Conservation (phyloP, 2,797 vertebrate species). For the Etheostoma nigrum region DNA sequence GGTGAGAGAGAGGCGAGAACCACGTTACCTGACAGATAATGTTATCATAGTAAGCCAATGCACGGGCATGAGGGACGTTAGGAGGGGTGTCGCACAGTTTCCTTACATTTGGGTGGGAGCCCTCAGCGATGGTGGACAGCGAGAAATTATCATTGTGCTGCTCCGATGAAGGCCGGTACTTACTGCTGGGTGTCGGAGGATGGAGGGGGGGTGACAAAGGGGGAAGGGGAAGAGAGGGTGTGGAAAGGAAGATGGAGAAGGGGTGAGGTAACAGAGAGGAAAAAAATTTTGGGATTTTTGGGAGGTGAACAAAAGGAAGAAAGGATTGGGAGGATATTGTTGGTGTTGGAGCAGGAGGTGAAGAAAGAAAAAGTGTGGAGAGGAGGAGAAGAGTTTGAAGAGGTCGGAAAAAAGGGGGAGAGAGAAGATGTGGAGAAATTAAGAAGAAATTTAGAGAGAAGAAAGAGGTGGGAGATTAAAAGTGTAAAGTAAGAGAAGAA, state of each 20-base stretch:
- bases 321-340: not conserved
- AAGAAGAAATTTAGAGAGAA: not conserved
- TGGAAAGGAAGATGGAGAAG: not conserved
- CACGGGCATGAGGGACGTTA: constrained; percentile 91
- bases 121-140: constrained; percentile 99
- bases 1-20: constrained; percentile 85
- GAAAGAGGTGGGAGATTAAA: not conserved
- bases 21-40: constrained; percentile 95
- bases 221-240: constrained; percentile 13
- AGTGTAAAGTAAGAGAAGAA: not conserved
- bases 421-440: constrained; percentile 2
- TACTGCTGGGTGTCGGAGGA: constrained; percentile 81
- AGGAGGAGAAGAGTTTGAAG: not conserved
- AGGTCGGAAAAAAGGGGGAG: no score
- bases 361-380: not conserved
- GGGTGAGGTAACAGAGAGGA: not conserved
- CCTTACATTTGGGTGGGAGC: constrained; percentile 99
- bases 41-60: constrained; percentile 95
- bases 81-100: constrained; percentile 88
- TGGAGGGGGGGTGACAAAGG: not conserved
- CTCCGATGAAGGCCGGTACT: constrained; percentile 96
- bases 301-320: not conserved
- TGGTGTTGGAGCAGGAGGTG: no score
- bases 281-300: not conserved
- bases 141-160: constrained; percentile 99